Evolutionary conservation across 2,888 invertebrate genomes (phyloP), one percentile per base, ranked within the genome.

Genomic region (Incurvaria masculella): DNA sequence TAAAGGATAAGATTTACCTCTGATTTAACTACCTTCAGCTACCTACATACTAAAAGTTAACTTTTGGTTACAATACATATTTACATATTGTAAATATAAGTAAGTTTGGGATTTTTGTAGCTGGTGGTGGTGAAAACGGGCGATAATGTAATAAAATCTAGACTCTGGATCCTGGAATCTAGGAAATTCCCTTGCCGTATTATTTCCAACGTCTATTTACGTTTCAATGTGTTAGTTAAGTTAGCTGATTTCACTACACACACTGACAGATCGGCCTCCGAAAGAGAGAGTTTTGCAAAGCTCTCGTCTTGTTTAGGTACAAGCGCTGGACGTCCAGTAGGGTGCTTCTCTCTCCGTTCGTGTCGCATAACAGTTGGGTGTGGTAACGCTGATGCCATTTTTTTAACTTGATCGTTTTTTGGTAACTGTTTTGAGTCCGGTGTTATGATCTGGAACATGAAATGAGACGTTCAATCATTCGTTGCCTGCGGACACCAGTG

Each of bases 211-310:
- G n/a, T n/a, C 23, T 23, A 23, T 4, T 23, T 4, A 23, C 23
- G 23, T 23, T 23, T 23, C 10, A 23, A 10, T 4, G 23, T 6
- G 4, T 23, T 10, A 6, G 23, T 23, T 10, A 23, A 23, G 23
- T 4, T 10, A 23, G 23, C 23, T 10, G 23, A 23, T 23, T 23
- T 23, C 5, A 23, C 23, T 6, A 23, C 23, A 10, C 68, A 72
- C 42, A 72, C 59, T 42, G 72, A 73, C 1, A 73, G 53, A 53
- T 73, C 72, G 46, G 73, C 72, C 54, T 72, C 72, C 27, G 63
- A 60, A 26, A 64, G 60, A 17, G 72, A 57, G 1, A 72, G 59
- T 47, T 69, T 61, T 33, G 58, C 64, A 58, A 69, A 68, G 55
- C 72, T 73, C 26, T 70, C 63, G 49, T 72, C 70, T 49, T 60